Evolutionary conservation across 2,797 vertebrate genomes (phyloP), one percentile per base, ranked within the genome.

Genomic region (Chlorospingus flavigularis): DNA sequence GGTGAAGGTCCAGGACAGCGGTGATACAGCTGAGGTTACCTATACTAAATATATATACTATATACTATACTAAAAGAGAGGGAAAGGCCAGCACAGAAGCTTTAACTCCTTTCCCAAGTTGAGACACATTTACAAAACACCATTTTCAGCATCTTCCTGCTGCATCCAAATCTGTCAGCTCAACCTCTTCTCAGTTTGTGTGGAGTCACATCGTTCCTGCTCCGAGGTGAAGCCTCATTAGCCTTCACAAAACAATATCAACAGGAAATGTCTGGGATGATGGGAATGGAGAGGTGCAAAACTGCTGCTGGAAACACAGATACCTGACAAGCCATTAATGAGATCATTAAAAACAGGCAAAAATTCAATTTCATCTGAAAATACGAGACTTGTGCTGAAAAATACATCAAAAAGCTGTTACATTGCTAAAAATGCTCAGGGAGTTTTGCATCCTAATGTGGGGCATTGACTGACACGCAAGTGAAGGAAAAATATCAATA

Each of bases 151-250:
- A 14, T 75, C 79, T 88, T 45, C 37, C 50, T 71, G 42, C 61
- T 83, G 53, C 87, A 47, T 71, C 75, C 61, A 50, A 25, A 66
- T 51, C 37, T 72, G 43, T 84, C 53, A 68, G 50, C 11, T 11
- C 39, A 26, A 7, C 5, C 0, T 6, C 8, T 21, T 47, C 35
- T 81, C 31, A 17, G 43, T 12, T 86, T 57, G 54, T 91, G 37
- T 47, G 33, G 57, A 75, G 78, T 78, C 58, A 39, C 75, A 39
- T 83, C 4, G 0, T 19, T 83, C 51, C 73, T 77, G 33, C 88
- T 92, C 47, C 1, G 23, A 74, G 82, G 42, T 53, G 81, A 87
- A 77, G 78, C 86, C 82, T 95, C 89, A 77, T 94, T 86, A 95
- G 54, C 54, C 61, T n/a, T 92, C 91, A 43, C 66, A 81, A 75